These are phyloP conservation scores for Eublepharis macularius DNA, from an alignment of 2,113 vertebrate species.

Conservation along the genomic window DNA sequence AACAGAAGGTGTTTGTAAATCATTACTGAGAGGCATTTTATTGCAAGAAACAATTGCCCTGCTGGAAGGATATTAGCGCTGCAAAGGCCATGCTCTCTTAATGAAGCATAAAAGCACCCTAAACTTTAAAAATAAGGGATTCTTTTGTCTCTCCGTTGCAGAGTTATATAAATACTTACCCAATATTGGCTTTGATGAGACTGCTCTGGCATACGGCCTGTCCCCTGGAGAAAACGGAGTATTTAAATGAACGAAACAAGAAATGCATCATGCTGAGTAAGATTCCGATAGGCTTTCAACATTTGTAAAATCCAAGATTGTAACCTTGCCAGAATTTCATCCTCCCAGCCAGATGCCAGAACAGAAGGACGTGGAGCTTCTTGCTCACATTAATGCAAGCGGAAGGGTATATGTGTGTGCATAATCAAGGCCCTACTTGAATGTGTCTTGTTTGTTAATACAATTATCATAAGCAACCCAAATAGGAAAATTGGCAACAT, in stretches of 20 bases:
- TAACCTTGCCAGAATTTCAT: not conserved
- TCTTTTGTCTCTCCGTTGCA: not conserved
- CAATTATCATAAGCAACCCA: no score
- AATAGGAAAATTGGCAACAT: no score
- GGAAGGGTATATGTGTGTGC: no score
- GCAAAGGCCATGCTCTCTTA: fast-evolving
- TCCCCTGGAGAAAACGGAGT: not conserved
- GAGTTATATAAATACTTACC: not conserved
- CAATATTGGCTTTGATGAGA: not conserved
- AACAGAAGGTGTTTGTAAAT: not conserved
- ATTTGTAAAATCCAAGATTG: not conserved
- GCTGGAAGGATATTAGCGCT: fast-evolving
- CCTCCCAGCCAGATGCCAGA: not conserved
- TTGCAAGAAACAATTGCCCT: not conserved
- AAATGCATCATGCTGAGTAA: not conserved
- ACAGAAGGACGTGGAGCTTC: not conserved
- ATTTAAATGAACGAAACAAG: not conserved
- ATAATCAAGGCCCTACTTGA: no score
- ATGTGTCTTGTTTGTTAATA: no score
- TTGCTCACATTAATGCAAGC: not conserved
- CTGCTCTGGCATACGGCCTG: not conserved
- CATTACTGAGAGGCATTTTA: not conserved
- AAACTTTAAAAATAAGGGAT: not conserved
- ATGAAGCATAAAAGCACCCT: not conserved
- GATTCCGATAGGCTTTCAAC: not conserved